A percentile compares a stretch with the other conserved stretches of the same genome.
These are phyloP conservation scores for Scomber colias DNA, from an alignment of 2,113 vertebrate genomes.

Conservation along the genomic window DNA sequence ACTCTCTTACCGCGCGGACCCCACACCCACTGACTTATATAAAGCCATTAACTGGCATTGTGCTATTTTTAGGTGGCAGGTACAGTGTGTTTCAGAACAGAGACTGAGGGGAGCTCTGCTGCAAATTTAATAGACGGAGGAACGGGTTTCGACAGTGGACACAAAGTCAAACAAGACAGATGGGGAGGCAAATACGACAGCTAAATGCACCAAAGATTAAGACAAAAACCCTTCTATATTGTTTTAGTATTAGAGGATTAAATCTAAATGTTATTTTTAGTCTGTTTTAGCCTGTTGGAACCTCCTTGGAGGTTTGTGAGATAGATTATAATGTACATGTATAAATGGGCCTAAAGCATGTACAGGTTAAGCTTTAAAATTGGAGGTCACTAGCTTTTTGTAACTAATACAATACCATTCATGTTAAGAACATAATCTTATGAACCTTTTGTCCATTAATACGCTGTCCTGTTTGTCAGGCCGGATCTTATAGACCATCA, in stretches of 20 bases:
- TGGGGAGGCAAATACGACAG: background rate
- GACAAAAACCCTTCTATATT: background rate
- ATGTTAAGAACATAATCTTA: slow-evolving; percentile 28
- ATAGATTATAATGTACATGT: background rate
- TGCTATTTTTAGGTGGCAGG: slow-evolving; percentile 78
- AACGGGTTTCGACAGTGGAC: slow-evolving; percentile 3
- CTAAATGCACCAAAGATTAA: slow-evolving; percentile 5
- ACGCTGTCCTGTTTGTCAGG: background rate
- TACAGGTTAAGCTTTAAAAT: slow-evolving; percentile 34
- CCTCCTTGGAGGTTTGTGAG: too few species aligned
- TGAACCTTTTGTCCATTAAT: slow-evolving; percentile 4
- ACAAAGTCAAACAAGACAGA: slow-evolving; percentile 6
- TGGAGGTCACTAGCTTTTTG: background rate
- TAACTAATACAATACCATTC: slow-evolving; percentile 11
- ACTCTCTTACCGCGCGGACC: slow-evolving; percentile 27
- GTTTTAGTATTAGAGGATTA: background rate
- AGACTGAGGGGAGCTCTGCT: slow-evolving; percentile 20
- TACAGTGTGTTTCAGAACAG: slow-evolving; percentile 57
- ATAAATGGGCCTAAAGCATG: background rate
- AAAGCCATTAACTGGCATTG: slow-evolving; percentile 75
- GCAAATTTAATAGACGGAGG: slow-evolving; percentile 43
- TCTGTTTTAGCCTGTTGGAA: too few species aligned
- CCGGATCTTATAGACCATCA: background rate
- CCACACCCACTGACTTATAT: slow-evolving; percentile 72
- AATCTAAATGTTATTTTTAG: background rate